Conservation (phyloP, 1,140 invertebrate species). For the Sitobion miscanthi region DNA sequence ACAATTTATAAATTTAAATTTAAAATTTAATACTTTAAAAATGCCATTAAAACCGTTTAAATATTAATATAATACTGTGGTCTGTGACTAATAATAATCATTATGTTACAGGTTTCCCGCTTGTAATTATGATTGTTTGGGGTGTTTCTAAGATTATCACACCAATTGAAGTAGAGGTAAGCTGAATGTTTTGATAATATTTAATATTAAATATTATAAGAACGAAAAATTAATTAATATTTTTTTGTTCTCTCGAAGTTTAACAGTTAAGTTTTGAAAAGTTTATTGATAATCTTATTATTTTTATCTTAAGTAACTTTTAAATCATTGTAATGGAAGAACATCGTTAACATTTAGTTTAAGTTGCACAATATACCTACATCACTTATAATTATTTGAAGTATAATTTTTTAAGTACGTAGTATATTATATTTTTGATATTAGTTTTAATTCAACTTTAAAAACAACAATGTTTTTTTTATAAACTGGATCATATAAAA, state of each 20-base stretch:
- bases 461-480: background rate
- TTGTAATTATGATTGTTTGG: constrained; percentile 73
- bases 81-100: background rate
- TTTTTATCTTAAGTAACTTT: background rate
- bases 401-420: background rate
- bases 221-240: background rate
- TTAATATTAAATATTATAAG: background rate
- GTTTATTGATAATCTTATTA: constrained; percentile 18
- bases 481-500: background rate
- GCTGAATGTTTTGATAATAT: background rate
- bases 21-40: too few species aligned
- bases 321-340: background rate
- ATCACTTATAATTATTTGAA: background rate
- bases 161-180: constrained; percentile 60
- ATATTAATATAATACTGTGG: background rate
- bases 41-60: background rate
- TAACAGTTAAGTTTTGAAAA: background rate
- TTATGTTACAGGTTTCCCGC: constrained; percentile 70
- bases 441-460: background rate
- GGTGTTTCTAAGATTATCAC: constrained; percentile 68
- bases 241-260: background rate
- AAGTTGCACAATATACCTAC: background rate
- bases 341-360: constrained; percentile 20
- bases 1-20: background rate
- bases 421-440: background rate